phyloP scores from a whole-genome alignment of 2,888 invertebrate genomes.

The Drosophila parthenogenetica region DNA sequence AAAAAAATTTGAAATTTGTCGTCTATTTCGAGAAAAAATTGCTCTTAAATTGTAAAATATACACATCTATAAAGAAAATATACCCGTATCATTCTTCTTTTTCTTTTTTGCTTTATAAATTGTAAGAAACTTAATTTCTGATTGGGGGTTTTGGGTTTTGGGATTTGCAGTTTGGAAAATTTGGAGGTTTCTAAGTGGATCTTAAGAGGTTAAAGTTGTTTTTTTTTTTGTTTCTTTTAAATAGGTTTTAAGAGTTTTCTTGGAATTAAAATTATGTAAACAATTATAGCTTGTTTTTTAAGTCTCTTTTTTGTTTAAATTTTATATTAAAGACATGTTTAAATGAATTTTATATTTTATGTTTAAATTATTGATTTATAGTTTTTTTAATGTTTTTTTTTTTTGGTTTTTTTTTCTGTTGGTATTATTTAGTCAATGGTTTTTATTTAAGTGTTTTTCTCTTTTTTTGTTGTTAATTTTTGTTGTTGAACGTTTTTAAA shows the following conservation, averaged over 20 bases:
- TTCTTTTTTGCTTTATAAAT: constrained; percentile 40
- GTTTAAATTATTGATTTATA: constrained; percentile 67
- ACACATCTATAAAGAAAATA: constrained; percentile 67
- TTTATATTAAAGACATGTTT: constrained; percentile 60
- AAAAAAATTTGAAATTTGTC: constrained; percentile 43
- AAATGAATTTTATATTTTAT: constrained; percentile 56
- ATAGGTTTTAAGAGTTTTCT: constrained; percentile 39
- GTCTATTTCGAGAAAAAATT: constrained; percentile 30
- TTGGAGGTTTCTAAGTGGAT: constrained; percentile 16
- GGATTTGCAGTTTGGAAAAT: constrained; percentile 31
- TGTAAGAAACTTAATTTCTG: constrained; percentile 73
- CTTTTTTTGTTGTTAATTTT: constrained; percentile 65
- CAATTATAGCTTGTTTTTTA: constrained; percentile 55
- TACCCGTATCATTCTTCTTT: constrained; percentile 67
- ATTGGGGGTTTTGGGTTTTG: background rate
- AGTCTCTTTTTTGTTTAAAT: constrained; percentile 45
- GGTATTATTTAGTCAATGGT: constrained; percentile 70
- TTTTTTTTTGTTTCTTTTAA: constrained; percentile 11
- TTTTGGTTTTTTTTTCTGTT: constrained; percentile 37
- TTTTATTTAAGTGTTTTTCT: constrained; percentile 71
- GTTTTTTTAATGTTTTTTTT: constrained; percentile 44
- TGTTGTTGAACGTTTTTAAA: constrained; percentile 67
- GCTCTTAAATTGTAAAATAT: constrained; percentile 67
- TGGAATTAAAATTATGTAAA: constrained; percentile 67
- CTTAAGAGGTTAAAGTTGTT: constrained; percentile 32